Conservation (phyloP, 2,888 invertebrate genomes). For the Micropterix aruncella region DNA sequence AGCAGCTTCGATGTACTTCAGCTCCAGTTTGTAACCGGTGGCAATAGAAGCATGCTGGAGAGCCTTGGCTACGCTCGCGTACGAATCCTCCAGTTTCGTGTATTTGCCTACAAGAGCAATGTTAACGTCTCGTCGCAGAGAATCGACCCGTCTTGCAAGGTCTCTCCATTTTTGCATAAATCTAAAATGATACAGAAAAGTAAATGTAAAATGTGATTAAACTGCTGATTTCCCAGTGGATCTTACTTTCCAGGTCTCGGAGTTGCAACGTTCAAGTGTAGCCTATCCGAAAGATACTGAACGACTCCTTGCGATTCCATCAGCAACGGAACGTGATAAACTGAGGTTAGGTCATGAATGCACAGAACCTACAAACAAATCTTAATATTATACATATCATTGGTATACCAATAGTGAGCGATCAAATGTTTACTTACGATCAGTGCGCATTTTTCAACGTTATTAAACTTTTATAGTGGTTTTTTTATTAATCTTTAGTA, state of each 20-base stretch:
- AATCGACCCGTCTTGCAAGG: constrained; percentile 73
- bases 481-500: too few relatives aligned
- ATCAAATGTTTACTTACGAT: too few relatives aligned
- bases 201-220: neutral
- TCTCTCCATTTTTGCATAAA: constrained; percentile 86
- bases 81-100: constrained; percentile 89
- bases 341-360: constrained; percentile 86
- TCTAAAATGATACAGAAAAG: constrained; percentile 18
- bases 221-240: neutral
- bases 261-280: constrained; percentile 58
- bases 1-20: constrained; percentile 86
- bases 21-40: constrained; percentile 67
- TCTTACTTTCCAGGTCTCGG: constrained; percentile 49
- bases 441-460: too few relatives aligned
- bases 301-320: constrained; percentile 87
- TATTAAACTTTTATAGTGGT: too few relatives aligned
- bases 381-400: neutral
- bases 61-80: constrained; percentile 92
- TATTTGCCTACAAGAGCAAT: constrained; percentile 96
- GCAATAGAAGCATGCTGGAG: constrained; percentile 86
- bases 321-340: constrained; percentile 90
- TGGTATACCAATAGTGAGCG: constrained; percentile 1
- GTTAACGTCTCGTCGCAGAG: constrained; percentile 67
- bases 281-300: constrained; percentile 66
- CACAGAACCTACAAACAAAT: constrained; percentile 59